Base-by-base conservation (phyloP, 2,797 vertebrate genomes). In the Myripristis murdjan region DNA sequence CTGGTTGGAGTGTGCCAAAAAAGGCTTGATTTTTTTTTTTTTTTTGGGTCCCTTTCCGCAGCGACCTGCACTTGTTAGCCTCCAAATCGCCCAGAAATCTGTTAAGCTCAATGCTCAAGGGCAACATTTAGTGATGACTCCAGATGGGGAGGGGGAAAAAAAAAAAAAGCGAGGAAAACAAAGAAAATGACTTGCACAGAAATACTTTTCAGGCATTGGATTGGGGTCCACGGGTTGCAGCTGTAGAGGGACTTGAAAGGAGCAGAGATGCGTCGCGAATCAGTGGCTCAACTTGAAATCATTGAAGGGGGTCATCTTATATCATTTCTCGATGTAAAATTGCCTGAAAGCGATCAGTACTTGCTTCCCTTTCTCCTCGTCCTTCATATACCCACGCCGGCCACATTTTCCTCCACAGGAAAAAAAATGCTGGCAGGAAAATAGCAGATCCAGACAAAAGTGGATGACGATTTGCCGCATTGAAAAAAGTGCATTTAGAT, bases 401-500 rank as follows among this genome's bases (percentile, higher is more conserved):
- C 22, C 15, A 12, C 39, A 53, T 9, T 47, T 64, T 55, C 37
- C 46, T 48, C 31, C 39, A 12, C 56, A 24, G 2, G n/a, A n/a
- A n/a, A 58, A 35, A 76, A 51, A 81, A 87, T 77, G 73, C 73
- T 59, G 64, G 55, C 7, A 46, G 80, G 75, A 78, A 77, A 81
- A 61, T 54, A 39, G 52, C n/a, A 53, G 16, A 62, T 61, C 64
- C 64, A 80, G 86, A 83, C 73, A 75, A 81, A 79, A 81, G 64
- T 58, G 73, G 82, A 81, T 84, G 88, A 89, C 87, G 87, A 83
- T 75, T 72, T 84, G 87, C 73, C 78, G 85, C 75, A 81, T 65
- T 89, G 70, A 79, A 90, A 87, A 87, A 88, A 83, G 75, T 86
- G 10, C 67, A 89, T 89, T 91, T 91, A 91, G 94, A 93, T 92